These are phyloP conservation scores for Antigone vipio DNA, from an alignment of 2,113 vertebrate genomes.

Conservation along the genomic window DNA sequence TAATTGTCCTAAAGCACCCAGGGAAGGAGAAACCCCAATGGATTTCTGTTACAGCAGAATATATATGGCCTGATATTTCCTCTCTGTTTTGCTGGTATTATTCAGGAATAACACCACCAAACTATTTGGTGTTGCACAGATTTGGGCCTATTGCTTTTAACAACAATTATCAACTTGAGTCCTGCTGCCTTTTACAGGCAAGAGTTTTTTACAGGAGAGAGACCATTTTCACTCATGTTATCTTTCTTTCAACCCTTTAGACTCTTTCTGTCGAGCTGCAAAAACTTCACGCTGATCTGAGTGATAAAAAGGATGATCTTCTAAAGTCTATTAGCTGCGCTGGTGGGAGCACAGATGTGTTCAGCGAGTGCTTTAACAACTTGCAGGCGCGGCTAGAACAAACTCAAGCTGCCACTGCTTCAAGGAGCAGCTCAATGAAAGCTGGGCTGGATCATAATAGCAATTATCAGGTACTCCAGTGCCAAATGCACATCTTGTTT, in stretches of 20 bases:
- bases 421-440: conserved; percentile 76
- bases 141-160: neutral
- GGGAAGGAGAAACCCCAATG: neutral
- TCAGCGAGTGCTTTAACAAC: conserved; percentile 73
- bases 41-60: neutral
- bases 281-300: conserved; percentile 74
- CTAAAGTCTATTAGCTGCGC: conserved; percentile 56
- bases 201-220: neutral
- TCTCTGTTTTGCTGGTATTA: neutral
- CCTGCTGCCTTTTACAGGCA: neutral
- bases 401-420: conserved; percentile 62
- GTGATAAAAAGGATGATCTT: conserved; percentile 75
- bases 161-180: neutral
- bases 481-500: conserved; percentile 23
- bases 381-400: conserved; percentile 70
- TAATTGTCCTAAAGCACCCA: conserved; percentile 15
- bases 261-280: conserved; percentile 78
- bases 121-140: neutral
- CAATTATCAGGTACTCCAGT: conserved; percentile 75
- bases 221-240: neutral
- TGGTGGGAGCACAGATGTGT: conserved; percentile 44
- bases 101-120: neutral
- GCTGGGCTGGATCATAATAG: conserved; percentile 71
- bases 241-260: conserved; percentile 66
- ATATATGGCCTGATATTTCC: neutral